A percentile compares a stretch with the other conserved stretches of the same genome.
These are phyloP conservation scores for Drosophila malerkotliana DNA, from an alignment of 1,140 invertebrate species.

Conservation along the genomic window DNA sequence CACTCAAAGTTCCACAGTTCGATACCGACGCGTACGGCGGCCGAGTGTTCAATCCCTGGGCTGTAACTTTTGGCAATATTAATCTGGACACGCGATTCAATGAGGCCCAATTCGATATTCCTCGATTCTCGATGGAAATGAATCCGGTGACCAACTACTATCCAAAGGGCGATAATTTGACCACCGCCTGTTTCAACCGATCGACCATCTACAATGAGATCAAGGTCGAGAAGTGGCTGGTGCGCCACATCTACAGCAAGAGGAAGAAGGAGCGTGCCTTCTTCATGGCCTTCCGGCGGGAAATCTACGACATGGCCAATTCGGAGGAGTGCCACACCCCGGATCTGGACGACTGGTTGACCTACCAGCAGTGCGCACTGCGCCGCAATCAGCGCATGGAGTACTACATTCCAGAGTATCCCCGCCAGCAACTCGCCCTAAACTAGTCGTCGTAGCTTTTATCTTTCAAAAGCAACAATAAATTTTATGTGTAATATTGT, in stretches of 20 bases:
- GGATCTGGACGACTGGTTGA: neutral
- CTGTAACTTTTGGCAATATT: slow-evolving; percentile 3
- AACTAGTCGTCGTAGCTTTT: neutral
- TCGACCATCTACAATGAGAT: slow-evolving; percentile 11
- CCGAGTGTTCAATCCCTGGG: slow-evolving; percentile 13
- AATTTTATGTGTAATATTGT: neutral
- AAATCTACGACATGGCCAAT: neutral
- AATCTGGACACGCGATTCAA: neutral
- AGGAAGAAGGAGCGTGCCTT: neutral
- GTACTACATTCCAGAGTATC: slow-evolving; percentile 38
- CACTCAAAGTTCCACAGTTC: neutral
- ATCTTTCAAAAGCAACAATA: neutral
- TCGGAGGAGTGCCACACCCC: slow-evolving; percentile 47
- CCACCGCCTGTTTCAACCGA: slow-evolving; percentile 22
- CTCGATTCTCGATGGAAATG: neutral
- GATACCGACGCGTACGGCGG: slow-evolving; percentile 5
- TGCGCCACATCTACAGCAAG: slow-evolving; percentile 6
- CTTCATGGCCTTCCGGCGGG: slow-evolving; percentile 11
- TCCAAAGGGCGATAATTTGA: neutral
- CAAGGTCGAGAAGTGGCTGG: slow-evolving; percentile 36
- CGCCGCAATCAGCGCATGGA: slow-evolving; percentile 52
- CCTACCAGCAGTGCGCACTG: slow-evolving; percentile 37
- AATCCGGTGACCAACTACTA: slow-evolving; percentile 13
- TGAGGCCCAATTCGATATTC: neutral
- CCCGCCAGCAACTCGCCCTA: neutral